Percentiles rank a stretch among this genome's conserved stretches.
Conservation (phyloP, 2,888 invertebrate genomes). For the Melipona beecheii region DNA sequence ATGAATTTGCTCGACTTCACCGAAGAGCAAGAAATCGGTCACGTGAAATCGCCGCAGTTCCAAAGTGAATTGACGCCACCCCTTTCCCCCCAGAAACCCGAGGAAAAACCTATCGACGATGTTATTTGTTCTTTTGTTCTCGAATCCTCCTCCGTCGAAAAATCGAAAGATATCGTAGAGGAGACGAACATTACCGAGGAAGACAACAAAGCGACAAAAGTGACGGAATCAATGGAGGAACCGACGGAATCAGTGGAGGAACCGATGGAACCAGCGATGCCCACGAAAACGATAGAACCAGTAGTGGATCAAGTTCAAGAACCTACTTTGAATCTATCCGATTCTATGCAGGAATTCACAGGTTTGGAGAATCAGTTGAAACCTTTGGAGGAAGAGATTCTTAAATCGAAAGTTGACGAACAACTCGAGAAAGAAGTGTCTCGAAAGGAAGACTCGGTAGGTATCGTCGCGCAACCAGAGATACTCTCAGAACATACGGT, state of each 20-base stretch:
- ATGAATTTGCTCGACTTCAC: constrained; percentile 27
- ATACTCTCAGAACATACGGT: constrained; percentile 5
- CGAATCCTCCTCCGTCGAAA: background rate
- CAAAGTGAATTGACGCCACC: constrained; percentile 14
- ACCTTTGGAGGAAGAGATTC: constrained; percentile 57
- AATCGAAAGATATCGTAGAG: background rate
- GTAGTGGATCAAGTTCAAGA: background rate
- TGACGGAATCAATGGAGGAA: background rate
- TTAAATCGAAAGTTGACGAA: constrained; percentile 11
- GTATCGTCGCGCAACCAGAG: background rate
- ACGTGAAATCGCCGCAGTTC: background rate
- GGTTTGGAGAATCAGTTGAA: constrained; percentile 75
- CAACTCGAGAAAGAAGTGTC: constrained; percentile 12
- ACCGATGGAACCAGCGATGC: background rate
- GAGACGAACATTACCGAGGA: background rate
- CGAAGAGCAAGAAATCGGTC: constrained; percentile 20
- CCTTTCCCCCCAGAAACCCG: constrained; percentile 6
- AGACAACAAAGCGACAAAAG: background rate
- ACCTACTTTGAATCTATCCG: constrained; percentile 70
- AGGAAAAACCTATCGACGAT: constrained; percentile 17
- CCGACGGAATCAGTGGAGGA: background rate
- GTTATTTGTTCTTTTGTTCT: constrained; percentile 12
- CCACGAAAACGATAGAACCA: background rate
- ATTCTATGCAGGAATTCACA: constrained; percentile 78
- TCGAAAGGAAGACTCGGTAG: background rate